A percentile compares a stretch with the other conserved stretches of the same genome.
phyloP scores from a whole-genome alignment of 2,888 invertebrate genomes.

The Thecophora atra region DNA sequence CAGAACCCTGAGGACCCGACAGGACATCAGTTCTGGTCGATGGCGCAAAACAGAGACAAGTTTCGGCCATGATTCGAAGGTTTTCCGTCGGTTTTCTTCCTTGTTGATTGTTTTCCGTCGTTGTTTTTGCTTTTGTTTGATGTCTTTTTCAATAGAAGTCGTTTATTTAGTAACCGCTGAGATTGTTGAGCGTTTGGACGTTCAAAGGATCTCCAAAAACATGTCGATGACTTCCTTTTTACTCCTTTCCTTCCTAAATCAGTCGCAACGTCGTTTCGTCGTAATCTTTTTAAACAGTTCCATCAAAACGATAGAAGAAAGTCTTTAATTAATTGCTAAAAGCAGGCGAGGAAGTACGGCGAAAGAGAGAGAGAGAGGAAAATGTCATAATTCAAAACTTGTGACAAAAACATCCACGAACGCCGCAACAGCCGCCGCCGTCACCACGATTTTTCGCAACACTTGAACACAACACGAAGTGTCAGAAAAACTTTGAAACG shows the following conservation, averaged over 20 bases:
- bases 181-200: not conserved
- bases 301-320: no score
- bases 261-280: no score
- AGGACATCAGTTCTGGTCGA: no score
- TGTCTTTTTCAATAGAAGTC: not conserved
- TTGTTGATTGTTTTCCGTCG: not conserved
- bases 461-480: no score
- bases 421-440: no score
- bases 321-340: no score
- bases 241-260: not conserved
- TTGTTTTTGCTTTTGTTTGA: constrained; percentile 5
- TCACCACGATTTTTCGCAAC: no score
- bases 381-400: not conserved
- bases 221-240: not conserved
- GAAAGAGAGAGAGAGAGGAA: not conserved
- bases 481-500: not conserved
- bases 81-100: not conserved
- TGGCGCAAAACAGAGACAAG: not conserved
- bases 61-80: not conserved
- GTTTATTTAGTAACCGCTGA: not conserved
- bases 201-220: not conserved
- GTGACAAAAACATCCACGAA: no score
- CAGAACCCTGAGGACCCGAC: not conserved
- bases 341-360: not conserved
- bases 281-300: no score